Evolutionary conservation across 2,113 vertebrate species (phyloP).

Genomic region (Ovis canadensis): DNA sequence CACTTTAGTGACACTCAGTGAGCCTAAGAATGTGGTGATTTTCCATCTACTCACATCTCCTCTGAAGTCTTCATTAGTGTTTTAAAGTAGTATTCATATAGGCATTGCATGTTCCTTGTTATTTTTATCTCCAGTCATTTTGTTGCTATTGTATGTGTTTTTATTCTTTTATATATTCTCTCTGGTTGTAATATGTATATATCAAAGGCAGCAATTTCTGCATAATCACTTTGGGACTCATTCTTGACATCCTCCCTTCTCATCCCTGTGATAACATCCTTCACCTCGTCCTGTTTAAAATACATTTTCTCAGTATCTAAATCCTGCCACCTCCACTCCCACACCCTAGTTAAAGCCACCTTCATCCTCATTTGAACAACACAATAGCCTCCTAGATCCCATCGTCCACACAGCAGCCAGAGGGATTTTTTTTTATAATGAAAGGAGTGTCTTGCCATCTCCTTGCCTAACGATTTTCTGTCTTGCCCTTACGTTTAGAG

Average conservation of each 20-base stretch:
- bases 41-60: neutral
- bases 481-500: neutral
- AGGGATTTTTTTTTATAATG: neutral
- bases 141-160: neutral
- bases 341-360: neutral
- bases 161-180: neutral
- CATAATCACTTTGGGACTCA: neutral
- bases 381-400: neutral
- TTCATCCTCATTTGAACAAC: neutral
- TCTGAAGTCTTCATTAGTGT: neutral
- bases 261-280: neutral
- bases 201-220: neutral
- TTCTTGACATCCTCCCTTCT: neutral
- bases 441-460: neutral
- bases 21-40: neutral
- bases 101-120: neutral
- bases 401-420: neutral
- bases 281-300: neutral
- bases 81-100: neutral
- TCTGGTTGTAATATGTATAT: neutral
- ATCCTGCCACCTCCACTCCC: neutral
- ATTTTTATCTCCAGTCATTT: neutral
- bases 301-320: neutral
- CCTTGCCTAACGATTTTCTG: neutral
- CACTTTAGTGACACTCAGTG: neutral